These are phyloP conservation scores for Panthera uncia DNA, from an alignment of 2,113 vertebrate genomes.

Conservation along the genomic window DNA sequence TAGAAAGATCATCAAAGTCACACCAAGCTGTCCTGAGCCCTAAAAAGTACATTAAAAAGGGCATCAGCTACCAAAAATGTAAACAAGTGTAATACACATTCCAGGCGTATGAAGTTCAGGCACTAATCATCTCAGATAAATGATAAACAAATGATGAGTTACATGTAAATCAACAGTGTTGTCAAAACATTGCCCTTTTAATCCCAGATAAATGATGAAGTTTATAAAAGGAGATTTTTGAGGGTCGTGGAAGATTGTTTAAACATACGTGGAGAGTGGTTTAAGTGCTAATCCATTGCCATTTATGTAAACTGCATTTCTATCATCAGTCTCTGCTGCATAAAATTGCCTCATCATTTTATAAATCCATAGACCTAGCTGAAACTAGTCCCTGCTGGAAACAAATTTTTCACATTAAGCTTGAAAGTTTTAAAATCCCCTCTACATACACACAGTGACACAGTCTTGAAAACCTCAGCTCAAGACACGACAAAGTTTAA, in stretches of 20 bases:
- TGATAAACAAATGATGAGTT: conserved; percentile 82
- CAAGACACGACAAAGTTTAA: conserved; percentile 65
- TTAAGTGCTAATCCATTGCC: conserved; percentile 78
- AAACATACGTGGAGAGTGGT: conserved; percentile 81
- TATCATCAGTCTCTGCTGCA: conserved; percentile 73
- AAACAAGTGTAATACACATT: conserved; percentile 76
- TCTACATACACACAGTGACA: conserved; percentile 56
- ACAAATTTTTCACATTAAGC: conserved; percentile 75
- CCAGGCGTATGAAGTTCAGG: conserved; percentile 76
- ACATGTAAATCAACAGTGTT: conserved; percentile 82
- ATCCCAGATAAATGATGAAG: conserved; percentile 85
- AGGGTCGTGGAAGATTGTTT: conserved; percentile 81
- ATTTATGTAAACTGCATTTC: conserved; percentile 80
- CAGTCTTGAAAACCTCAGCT: conserved; percentile 62
- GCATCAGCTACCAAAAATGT: conserved; percentile 77
- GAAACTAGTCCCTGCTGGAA: conserved; percentile 74
- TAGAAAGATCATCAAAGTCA: conserved; percentile 74
- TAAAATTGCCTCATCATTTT: conserved; percentile 76
- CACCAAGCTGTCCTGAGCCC: conserved; percentile 73
- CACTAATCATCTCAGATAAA: conserved; percentile 82
- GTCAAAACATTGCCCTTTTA: conserved; percentile 87
- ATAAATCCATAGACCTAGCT: conserved; percentile 75
- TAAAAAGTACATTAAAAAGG: conserved; percentile 69
- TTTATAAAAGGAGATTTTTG: conserved; percentile 83
- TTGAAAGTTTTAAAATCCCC: conserved; percentile 62